Percentiles rank a stretch among this genome's conserved stretches.
phyloP scores from a whole-genome alignment of 2,888 invertebrate species.

The Apoderus coryli region DNA sequence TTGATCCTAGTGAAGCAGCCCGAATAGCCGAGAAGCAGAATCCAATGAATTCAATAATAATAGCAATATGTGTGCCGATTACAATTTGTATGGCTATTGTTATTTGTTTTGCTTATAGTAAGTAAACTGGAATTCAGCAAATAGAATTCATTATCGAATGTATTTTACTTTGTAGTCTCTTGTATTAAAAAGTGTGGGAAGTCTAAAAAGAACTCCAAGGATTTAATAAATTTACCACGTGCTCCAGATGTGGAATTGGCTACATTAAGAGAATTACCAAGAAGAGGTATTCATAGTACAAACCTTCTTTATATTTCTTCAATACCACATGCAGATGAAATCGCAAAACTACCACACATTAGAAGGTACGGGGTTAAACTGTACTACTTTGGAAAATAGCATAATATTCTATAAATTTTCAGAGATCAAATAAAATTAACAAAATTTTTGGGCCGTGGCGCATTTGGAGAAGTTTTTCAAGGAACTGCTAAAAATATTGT shows the following conservation, averaged over 20 bases:
- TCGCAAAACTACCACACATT: constrained; percentile 75
- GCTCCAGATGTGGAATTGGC: constrained; percentile 74
- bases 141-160: constrained; percentile 2
- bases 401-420: no score
- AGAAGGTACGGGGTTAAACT: no score
- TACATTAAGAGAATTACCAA: constrained; percentile 68
- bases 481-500: constrained; percentile 61
- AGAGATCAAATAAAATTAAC: constrained; percentile 71
- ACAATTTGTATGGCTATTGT: constrained; percentile 32
- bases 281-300: constrained; percentile 57
- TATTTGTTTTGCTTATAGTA: constrained; percentile 38
- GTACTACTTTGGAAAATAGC: constrained; percentile 33
- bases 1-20: constrained; percentile 35
- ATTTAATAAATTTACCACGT: constrained; percentile 24
- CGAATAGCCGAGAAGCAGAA: constrained; percentile 38
- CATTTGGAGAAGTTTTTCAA: constrained; percentile 91
- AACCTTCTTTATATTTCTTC: constrained; percentile 66
- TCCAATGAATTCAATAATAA: constrained; percentile 37
- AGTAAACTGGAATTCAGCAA: no score
- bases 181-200: no score
- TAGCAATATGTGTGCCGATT: constrained; percentile 48
- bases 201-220: no score
- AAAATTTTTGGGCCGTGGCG: constrained; percentile 87
- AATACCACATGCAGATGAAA: constrained; percentile 36
- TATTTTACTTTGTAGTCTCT: background rate